Evolutionary conservation across 2,797 vertebrate species (phyloP).

Genomic region (Aulostomus chinensis): DNA sequence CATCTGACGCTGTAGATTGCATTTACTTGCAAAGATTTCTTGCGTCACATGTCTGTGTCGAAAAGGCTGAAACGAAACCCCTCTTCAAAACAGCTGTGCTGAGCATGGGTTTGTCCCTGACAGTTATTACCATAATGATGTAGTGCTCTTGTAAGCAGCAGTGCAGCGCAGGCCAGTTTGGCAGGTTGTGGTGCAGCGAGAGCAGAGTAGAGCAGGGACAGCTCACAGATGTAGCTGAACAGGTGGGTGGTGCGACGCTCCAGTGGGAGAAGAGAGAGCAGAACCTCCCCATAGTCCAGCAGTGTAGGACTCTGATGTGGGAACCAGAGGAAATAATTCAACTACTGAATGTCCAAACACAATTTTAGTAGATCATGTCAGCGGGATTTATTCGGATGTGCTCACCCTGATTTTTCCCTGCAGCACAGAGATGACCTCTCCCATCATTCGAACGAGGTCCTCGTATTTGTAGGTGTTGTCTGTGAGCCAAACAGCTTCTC

Average conservation of each 20-base stretch:
- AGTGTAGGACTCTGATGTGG: conserved; percentile 89
- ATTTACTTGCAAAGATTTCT: conserved; percentile 17
- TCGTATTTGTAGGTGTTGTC: conserved; percentile 99
- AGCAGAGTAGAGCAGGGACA: conserved; percentile 89
- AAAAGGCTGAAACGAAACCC: background rate
- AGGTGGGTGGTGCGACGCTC: conserved; percentile 86
- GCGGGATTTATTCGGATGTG: background rate
- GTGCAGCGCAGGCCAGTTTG: conserved; percentile 84
- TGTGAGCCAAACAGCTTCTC: conserved; percentile 98
- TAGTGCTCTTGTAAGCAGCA: conserved; percentile 87
- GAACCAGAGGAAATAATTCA: too few relatives aligned
- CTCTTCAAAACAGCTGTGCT: background rate
- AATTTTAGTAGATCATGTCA: too few relatives aligned
- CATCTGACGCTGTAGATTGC: conserved; percentile 8
- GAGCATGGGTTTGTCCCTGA: background rate
- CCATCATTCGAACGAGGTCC: conserved; percentile 98
- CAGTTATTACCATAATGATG: conserved; percentile 87
- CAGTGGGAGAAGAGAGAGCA: conserved; percentile 81
- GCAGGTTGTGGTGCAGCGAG: conserved; percentile 83
- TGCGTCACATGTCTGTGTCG: background rate
- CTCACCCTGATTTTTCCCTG: conserved; percentile 90
- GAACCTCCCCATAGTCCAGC: conserved; percentile 92
- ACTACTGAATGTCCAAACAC: background rate
- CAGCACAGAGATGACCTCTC: conserved; percentile 92
- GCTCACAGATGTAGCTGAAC: conserved; percentile 93